Conservation (phyloP, 2,113 vertebrate genomes). For the Phasianus colchicus region DNA sequence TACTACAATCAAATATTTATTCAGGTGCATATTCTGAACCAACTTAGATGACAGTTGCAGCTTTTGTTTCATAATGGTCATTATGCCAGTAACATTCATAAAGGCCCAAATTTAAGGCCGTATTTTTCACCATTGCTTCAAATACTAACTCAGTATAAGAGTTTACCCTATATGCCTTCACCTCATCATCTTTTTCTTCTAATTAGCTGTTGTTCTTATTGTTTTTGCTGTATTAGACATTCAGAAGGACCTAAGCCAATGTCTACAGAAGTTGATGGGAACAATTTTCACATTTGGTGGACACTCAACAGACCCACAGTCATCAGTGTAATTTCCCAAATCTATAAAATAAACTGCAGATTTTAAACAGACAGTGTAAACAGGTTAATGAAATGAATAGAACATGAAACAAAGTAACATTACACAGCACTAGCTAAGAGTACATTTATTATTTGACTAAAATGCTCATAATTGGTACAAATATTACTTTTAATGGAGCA, state of each 20-base stretch:
- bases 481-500: background rate
- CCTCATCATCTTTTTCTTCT: background rate
- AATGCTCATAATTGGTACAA: background rate
- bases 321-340: background rate
- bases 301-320: background rate
- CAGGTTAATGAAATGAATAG: background rate
- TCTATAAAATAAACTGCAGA: background rate
- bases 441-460: background rate
- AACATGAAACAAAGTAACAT: slow-evolving; percentile 32
- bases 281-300: background rate
- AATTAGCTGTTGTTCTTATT: background rate
- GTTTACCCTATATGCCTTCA: background rate
- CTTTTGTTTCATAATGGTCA: slow-evolving; percentile 89
- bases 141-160: slow-evolving; percentile 71
- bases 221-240: background rate
- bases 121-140: slow-evolving; percentile 88
- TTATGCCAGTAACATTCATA: slow-evolving; percentile 96
- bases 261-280: background rate
- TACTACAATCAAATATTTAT: slow-evolving; percentile 85
- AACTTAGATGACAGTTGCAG: slow-evolving; percentile 99
- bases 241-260: background rate
- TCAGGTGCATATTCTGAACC: slow-evolving; percentile 99
- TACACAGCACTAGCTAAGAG: background rate
- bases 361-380: slow-evolving; percentile 7
- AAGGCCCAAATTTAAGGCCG: slow-evolving; percentile 79